A percentile compares a stretch with the other conserved stretches of the same genome.
These are phyloP conservation scores for Antigone vipio DNA, from an alignment of 2,113 vertebrate species.

Conservation along the genomic window DNA sequence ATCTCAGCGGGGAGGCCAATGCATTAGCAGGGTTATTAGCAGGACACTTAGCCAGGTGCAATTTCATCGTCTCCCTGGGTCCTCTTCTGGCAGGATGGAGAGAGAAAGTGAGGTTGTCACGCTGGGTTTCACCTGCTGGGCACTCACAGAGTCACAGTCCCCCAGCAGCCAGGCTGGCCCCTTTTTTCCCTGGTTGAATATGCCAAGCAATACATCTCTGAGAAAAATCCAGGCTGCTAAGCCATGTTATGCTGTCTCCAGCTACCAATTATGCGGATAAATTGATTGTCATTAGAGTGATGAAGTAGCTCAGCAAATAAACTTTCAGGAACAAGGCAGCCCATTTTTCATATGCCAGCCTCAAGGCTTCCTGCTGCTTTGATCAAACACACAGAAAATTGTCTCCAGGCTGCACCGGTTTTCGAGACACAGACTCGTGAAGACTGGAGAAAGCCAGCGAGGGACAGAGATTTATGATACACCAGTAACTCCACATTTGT, in stretches of 20 bases:
- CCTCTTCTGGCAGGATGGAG: neutral
- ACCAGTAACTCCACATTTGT: neutral
- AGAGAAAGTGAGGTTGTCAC: neutral
- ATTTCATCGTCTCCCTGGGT: neutral
- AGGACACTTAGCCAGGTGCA: neutral
- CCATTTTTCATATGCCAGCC: neutral
- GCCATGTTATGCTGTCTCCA: neutral
- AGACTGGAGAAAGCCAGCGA: neutral
- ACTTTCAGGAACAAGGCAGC: neutral
- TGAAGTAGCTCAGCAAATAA: neutral
- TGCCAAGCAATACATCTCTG: neutral
- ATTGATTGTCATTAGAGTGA: slow-evolving; percentile 9
- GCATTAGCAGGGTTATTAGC: neutral
- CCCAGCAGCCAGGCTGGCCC: neutral
- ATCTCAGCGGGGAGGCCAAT: neutral
- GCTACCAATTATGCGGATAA: neutral
- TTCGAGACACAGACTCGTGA: neutral
- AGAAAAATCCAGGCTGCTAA: slow-evolving; percentile 26
- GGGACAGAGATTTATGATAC: neutral
- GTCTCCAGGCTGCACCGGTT: neutral
- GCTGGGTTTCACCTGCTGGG: neutral
- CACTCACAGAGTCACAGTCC: neutral
- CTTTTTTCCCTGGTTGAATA: neutral
- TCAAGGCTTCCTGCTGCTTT: neutral
- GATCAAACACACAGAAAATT: neutral